Evolutionary conservation across 2,113 vertebrate genomes (phyloP).

Genomic region (Brachirus orientalis): DNA sequence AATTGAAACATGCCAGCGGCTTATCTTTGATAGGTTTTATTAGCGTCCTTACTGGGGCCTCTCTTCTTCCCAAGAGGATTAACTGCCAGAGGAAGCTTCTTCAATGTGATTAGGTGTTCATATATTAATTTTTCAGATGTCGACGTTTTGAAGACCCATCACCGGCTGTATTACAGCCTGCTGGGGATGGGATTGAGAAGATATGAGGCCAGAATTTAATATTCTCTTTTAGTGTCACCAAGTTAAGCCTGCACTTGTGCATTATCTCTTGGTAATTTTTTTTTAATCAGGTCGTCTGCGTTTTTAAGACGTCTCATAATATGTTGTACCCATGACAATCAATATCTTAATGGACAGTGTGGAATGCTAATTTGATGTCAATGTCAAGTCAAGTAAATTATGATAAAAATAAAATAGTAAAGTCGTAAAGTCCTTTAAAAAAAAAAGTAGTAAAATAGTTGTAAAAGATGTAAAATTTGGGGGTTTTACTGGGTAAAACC

Average conservation of each 20-base stretch:
- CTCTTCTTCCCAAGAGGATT: slow-evolving; percentile 29
- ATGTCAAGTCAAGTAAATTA: too few relatives aligned
- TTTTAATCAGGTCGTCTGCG: not conserved
- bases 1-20: slow-evolving; percentile 30
- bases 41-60: slow-evolving; percentile 4
- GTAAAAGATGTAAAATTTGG: too few relatives aligned
- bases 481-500: too few relatives aligned
- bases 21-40: slow-evolving; percentile 43
- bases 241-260: slow-evolving; percentile 21
- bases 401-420: too few relatives aligned
- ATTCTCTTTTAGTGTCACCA: slow-evolving; percentile 30
- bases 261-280: slow-evolving; percentile 5
- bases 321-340: not conserved
- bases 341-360: not conserved
- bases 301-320: not conserved
- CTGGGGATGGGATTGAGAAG: slow-evolving; percentile 24
- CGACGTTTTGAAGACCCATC: slow-evolving; percentile 44
- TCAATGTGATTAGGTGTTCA: slow-evolving; percentile 45
- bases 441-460: too few relatives aligned
- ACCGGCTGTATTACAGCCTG: slow-evolving; percentile 12
- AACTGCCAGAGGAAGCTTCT: slow-evolving; percentile 34
- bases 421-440: too few relatives aligned
- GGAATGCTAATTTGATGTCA: not conserved
- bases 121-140: slow-evolving; percentile 44
- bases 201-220: slow-evolving; percentile 37